phyloP scores from a whole-genome alignment of 2,888 invertebrate genomes.

The Dryobotodes eremita region DNA sequence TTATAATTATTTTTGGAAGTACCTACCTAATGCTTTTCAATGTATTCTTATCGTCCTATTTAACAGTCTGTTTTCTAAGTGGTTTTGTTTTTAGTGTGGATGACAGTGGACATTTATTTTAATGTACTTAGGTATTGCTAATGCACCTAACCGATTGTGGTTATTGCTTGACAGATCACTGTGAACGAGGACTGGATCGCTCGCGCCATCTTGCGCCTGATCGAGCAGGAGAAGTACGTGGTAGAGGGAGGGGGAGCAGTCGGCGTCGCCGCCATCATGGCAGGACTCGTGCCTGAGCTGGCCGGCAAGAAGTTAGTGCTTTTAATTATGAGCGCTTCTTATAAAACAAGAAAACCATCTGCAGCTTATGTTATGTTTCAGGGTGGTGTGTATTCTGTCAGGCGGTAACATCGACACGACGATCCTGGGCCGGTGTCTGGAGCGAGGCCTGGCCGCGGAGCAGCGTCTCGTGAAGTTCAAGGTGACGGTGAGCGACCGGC shows the following conservation, averaged over 20 bases:
- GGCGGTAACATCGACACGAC: slow-evolving; percentile 98
- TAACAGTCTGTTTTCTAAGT: not conserved
- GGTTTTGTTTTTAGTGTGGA: not conserved
- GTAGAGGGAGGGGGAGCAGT: slow-evolving; percentile 98
- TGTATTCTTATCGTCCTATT: not conserved
- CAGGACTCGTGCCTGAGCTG: slow-evolving; percentile 95
- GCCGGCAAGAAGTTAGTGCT: slow-evolving; percentile 93
- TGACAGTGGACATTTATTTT: not conserved
- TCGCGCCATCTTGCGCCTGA: slow-evolving; percentile 94
- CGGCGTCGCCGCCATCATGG: slow-evolving; percentile 96
- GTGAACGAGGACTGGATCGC: slow-evolving; percentile 96
- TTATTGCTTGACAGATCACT: slow-evolving; percentile 88
- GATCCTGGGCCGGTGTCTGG: slow-evolving; percentile 96
- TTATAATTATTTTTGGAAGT: slow-evolving; percentile 13
- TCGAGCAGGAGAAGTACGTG: slow-evolving; percentile 96
- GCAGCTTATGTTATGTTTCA: slow-evolving; percentile 75
- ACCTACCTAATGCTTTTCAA: not conserved
- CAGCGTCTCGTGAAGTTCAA: slow-evolving; percentile 92
- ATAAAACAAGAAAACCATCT: not conserved
- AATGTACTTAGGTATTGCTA: not conserved
- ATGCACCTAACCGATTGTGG: no score
- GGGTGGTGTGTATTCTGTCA: slow-evolving; percentile 95
- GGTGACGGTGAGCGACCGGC: slow-evolving; percentile 95
- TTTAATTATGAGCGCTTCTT: not conserved
- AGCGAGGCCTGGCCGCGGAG: slow-evolving; percentile 96